Evolutionary conservation across 2,888 invertebrate genomes (phyloP).

Genomic region (Spatulosminthurus flaviceps): DNA sequence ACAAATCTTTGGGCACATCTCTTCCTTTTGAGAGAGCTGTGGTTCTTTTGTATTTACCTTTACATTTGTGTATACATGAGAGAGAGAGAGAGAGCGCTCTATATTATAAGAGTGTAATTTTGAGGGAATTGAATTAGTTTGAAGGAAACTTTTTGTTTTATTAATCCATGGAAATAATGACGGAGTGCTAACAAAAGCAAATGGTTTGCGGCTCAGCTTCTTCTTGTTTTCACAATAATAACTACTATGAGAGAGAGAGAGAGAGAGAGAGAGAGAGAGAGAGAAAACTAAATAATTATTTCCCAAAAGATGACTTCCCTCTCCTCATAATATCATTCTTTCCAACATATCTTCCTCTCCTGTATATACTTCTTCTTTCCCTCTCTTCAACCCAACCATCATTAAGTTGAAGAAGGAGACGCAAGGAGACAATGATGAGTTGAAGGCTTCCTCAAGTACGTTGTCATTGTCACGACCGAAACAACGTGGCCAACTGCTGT

Average conservation of each 20-base stretch:
- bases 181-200: not conserved
- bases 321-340: not conserved
- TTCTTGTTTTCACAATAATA: not conserved
- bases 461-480: slow-evolving; percentile 18
- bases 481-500: not conserved
- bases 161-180: slow-evolving; percentile 6
- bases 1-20: too few species aligned
- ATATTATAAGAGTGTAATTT: not conserved
- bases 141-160: not conserved
- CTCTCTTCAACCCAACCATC: not conserved
- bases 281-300: slow-evolving; percentile 12
- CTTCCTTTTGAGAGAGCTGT: too few species aligned
- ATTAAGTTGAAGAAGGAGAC: not conserved
- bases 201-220: not conserved
- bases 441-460: not conserved
- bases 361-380: not conserved
- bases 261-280: too few species aligned
- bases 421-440: not conserved
- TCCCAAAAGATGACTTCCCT: not conserved
- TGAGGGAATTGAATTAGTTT: not conserved
- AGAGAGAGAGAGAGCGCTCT: too few species aligned
- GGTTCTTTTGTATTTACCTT: too few species aligned
- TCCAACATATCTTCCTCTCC: not conserved
- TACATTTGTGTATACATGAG: too few species aligned
- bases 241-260: too few species aligned